A percentile compares a stretch with the other conserved stretches of the same genome.
These are phyloP conservation scores for Orussus abietinus DNA, from an alignment of 1,140 invertebrate genomes.

Conservation along the genomic window DNA sequence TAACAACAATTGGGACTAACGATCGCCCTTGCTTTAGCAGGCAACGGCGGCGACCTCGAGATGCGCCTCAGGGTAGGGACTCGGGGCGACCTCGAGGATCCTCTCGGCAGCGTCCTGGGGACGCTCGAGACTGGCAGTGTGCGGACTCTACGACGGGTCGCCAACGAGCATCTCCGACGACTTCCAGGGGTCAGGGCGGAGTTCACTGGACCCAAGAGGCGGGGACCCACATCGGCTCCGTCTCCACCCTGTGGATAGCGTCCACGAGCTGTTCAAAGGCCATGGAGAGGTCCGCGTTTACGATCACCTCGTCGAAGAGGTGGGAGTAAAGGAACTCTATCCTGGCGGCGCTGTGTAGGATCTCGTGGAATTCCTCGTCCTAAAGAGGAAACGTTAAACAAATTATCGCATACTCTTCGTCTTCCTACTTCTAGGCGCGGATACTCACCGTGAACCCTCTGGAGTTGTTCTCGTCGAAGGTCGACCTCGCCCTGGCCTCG, in stretches of 20 bases:
- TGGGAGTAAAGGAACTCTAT: conserved; percentile 95
- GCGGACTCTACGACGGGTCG: too few relatives aligned
- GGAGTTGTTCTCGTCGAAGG: conserved; percentile 84
- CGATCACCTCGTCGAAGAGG: conserved; percentile 89
- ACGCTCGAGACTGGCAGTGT: too few relatives aligned
- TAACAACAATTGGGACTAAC: conserved; percentile 47
- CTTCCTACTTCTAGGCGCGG: not conserved
- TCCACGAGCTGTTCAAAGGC: conserved; percentile 85
- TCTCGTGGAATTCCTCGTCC: conserved; percentile 92
- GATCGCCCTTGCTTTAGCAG: too few relatives aligned
- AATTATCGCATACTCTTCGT: conserved; percentile 7
- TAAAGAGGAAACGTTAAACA: conserved; percentile 54
- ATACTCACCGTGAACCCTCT: conserved; percentile 80
- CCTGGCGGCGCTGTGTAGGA: conserved; percentile 79
- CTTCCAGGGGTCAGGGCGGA: not conserved
- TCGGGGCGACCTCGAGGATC: too few relatives aligned
- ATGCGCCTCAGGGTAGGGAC: too few relatives aligned
- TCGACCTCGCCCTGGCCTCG: conserved; percentile 77
- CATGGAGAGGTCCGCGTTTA: conserved; percentile 83
- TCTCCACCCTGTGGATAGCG: conserved; percentile 81
- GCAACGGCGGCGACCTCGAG: too few relatives aligned
- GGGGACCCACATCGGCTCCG: conserved; percentile 94
- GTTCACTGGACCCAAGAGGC: conserved; percentile 85
- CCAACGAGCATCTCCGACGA: too few relatives aligned
- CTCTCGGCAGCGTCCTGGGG: too few relatives aligned